phyloP scores from a whole-genome alignment of 1,140 invertebrate species.

The Hylaeus anthracinus region DNA sequence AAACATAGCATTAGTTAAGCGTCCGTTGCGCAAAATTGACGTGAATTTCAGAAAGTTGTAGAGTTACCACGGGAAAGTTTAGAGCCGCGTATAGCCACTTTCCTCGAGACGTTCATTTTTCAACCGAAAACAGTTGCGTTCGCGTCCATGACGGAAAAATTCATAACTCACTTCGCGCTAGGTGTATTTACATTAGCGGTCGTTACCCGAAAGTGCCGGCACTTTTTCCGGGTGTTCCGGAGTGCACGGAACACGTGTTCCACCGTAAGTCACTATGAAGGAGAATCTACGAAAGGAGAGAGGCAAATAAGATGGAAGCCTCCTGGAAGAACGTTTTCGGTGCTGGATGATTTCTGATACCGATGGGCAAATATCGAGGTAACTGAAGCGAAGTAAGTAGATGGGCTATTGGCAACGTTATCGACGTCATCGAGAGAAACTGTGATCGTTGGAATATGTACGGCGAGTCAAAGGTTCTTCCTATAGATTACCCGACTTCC shows the following conservation, averaged over 20 bases:
- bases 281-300: neutral
- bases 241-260: neutral
- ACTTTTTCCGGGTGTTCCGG: neutral
- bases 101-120: conserved; percentile 19
- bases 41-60: neutral
- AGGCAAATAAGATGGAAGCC: neutral
- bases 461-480: neutral
- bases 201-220: conserved; percentile 1
- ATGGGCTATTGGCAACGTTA: conserved; percentile 7
- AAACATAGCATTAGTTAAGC: too few species aligned
- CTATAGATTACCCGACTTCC: neutral
- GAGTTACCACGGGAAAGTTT: neutral
- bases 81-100: neutral
- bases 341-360: conserved; percentile 2
- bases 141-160: neutral
- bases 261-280: neutral
- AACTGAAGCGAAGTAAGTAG: neutral
- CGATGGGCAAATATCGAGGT: neutral
- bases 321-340: neutral
- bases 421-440: neutral
- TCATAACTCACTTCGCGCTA: conserved; percentile 14
- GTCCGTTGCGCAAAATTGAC: neutral
- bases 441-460: neutral
- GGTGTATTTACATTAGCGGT: conserved; percentile 18
- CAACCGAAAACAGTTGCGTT: neutral